A percentile compares a stretch with the other conserved stretches of the same genome.
These are phyloP conservation scores for Hoplostethus atlanticus DNA, from an alignment of 2,797 vertebrate species.

Conservation along the genomic window DNA sequence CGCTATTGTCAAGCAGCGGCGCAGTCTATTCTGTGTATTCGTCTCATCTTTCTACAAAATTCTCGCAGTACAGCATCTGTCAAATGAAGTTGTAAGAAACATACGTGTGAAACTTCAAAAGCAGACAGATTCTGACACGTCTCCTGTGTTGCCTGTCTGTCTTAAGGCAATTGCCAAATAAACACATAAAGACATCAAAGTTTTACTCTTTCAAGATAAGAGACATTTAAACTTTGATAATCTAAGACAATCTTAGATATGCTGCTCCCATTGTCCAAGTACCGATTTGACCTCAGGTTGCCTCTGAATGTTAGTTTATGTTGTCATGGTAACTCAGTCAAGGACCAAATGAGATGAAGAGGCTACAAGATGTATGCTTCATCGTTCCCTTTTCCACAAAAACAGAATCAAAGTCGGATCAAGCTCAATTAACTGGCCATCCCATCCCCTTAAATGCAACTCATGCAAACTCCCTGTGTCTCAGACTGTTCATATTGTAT, in stretches of 20 bases:
- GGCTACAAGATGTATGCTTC: no score
- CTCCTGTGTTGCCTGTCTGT: background rate
- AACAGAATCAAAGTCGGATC: background rate
- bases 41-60: background rate
- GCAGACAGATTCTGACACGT: background rate
- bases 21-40: background rate
- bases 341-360: background rate
- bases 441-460: conserved; percentile 32
- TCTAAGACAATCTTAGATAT: background rate
- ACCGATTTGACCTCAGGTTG: conserved; percentile 5
- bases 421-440: conserved; percentile 38
- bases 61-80: background rate
- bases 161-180: background rate
- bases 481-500: conserved; percentile 34
- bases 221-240: background rate
- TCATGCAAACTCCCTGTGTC: conserved; percentile 33
- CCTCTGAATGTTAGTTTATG: conserved; percentile 3
- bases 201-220: background rate
- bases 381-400: background rate
- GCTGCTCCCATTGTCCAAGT: background rate
- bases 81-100: background rate
- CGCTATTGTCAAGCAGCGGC: conserved; percentile 19
- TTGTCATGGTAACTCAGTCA: background rate
- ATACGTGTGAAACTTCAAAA: background rate
- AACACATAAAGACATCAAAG: conserved; percentile 9